These are phyloP conservation scores for Melipona quadrifasciata DNA, from an alignment of 1,140 invertebrate species.

Conservation along the genomic window DNA sequence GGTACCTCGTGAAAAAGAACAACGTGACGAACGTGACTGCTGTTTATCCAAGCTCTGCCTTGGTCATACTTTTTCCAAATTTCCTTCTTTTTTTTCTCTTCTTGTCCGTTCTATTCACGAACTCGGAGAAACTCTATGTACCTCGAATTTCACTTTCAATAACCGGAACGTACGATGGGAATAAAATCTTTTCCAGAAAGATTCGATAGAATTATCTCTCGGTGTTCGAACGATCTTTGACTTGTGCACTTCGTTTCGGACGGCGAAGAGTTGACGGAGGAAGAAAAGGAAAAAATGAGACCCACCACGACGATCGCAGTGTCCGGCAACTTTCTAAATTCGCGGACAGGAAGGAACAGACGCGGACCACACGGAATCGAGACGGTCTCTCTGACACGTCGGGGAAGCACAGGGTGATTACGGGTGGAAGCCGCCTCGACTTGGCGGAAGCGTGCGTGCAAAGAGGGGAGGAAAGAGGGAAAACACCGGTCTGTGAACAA, in stretches of 20 bases:
- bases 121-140: not conserved
- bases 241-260: not conserved
- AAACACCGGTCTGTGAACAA: not conserved
- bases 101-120: no score
- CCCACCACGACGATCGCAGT: not conserved
- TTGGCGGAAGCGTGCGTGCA: not conserved
- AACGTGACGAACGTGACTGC: not conserved
- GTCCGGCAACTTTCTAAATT: not conserved
- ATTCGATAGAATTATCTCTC: not conserved
- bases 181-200: not conserved
- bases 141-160: not conserved
- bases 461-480: not conserved
- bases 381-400: not conserved
- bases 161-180: not conserved
- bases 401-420: not conserved
- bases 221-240: not conserved
- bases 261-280: no score
- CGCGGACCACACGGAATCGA: not conserved
- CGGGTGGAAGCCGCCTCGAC: not conserved
- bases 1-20: slow-evolving; percentile 2
- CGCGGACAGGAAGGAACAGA: not conserved
- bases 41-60: not conserved
- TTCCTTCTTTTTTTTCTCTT: not conserved
- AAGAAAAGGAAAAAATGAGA: not conserved
- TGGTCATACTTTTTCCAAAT: not conserved